Conservation (phyloP, 1,140 invertebrate genomes). For the Drosophila lowei region DNA sequence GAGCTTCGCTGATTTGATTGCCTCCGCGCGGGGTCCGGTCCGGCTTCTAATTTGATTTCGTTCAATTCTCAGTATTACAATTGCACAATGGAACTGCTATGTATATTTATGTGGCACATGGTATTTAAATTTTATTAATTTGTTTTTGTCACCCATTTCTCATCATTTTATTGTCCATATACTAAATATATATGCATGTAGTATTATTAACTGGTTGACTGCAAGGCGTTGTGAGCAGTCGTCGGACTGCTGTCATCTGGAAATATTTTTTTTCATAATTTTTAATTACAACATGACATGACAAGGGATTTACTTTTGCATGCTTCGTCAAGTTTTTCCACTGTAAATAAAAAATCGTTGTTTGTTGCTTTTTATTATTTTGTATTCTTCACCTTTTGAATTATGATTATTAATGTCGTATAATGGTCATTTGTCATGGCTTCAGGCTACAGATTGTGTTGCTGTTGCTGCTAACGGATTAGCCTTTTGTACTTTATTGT, state of each 20-base stretch:
- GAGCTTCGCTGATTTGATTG: conserved; percentile 40
- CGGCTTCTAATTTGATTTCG: conserved; percentile 55
- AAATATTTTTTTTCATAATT: conserved; percentile 56
- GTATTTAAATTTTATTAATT: conserved; percentile 28
- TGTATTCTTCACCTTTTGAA: conserved; percentile 55
- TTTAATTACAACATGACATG: conserved; percentile 79
- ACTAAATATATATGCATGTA: background rate
- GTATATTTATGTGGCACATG: conserved; percentile 35
- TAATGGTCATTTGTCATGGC: conserved; percentile 70
- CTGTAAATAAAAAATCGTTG: conserved; percentile 67
- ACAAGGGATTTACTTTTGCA: conserved; percentile 71
- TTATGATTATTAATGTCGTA: conserved; percentile 80
- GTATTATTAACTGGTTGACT: conserved; percentile 36
- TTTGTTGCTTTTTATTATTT: conserved; percentile 15
- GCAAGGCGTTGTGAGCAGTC: background rate
- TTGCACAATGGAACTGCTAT: conserved; percentile 45
- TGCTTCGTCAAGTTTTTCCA: conserved; percentile 65
- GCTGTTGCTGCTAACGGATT: conserved; percentile 42
- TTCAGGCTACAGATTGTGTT: conserved; percentile 37
- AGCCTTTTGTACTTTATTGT: conserved; percentile 64
- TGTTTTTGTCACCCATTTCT: conserved; percentile 28
- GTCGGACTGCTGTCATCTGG: conserved; percentile 31
- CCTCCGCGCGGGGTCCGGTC: background rate
- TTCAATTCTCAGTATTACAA: conserved; percentile 34
- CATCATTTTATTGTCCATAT: conserved; percentile 1